Evolutionary conservation across 2,113 vertebrate genomes (phyloP), one percentile per base, ranked within the genome.

Genomic region (Micronycteris hirsuta): DNA sequence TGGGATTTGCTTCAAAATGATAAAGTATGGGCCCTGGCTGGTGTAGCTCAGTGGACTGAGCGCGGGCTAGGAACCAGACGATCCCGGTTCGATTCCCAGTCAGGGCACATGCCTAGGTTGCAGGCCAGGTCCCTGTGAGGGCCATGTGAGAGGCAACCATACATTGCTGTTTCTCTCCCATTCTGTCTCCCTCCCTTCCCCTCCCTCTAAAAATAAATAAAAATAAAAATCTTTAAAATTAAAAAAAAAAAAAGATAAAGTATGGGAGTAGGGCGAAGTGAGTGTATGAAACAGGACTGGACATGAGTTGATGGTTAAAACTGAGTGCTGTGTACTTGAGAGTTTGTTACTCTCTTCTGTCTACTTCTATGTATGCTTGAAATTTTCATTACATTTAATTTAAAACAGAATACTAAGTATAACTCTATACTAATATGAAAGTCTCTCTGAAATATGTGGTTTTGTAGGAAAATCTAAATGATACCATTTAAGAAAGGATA

Each of bases 1-100:
- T 82, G 71, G 77, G 36, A 77, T 96, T 96, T 97, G 38, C 80
- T 95, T 97, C 91, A 96, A 86, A 95, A 84, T 95, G 91, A 84
- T 93, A n/a, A n/a, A n/a, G n/a, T n/a, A n/a, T n/a, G n/a, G n/a
- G n/a, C n/a, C n/a, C n/a, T n/a, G n/a, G n/a, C n/a, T n/a, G n/a
- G n/a, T n/a, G n/a, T n/a, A n/a, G n/a, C n/a, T n/a, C n/a, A n/a
- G n/a, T n/a, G n/a, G n/a, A n/a, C n/a, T n/a, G n/a, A n/a, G n/a
- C n/a, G n/a, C n/a, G n/a, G n/a, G n/a, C n/a, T n/a, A n/a, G n/a
- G n/a, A n/a, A n/a, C n/a, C n/a, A n/a, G n/a, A n/a, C n/a, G n/a
- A n/a, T n/a, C n/a, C n/a, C n/a, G n/a, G n/a, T n/a, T n/a, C n/a
- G n/a, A n/a, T n/a, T n/a, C n/a, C n/a, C n/a, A n/a, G n/a, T n/a